phyloP scores from a whole-genome alignment of 92 coral and sea anemone genomes.

The Phenganax stokvisi region DNA sequence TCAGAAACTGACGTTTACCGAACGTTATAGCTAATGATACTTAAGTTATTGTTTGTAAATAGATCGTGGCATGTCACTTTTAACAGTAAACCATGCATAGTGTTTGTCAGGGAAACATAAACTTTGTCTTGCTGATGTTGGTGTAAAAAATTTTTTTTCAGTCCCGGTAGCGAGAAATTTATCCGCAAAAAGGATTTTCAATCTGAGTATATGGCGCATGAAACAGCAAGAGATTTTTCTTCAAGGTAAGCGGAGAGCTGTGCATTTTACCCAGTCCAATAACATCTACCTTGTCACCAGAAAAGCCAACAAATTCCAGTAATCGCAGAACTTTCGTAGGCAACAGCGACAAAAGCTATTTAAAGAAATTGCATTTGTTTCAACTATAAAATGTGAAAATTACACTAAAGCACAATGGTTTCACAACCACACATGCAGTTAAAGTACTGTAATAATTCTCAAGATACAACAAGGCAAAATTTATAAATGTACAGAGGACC shows the following conservation, averaged over 20 bases:
- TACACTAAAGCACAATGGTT: not conserved
- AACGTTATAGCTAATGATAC: not conserved
- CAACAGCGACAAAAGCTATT: slow-evolving; percentile 70
- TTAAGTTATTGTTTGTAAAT: not conserved
- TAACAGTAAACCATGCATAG: not conserved
- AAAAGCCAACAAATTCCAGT: slow-evolving; percentile 92
- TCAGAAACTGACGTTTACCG: not conserved
- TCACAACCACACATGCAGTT: no score
- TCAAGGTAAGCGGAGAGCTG: no score
- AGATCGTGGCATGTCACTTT: not conserved
- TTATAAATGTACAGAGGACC: no score
- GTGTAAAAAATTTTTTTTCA: no score
- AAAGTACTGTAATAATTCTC: no score
- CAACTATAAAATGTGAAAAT: not conserved
- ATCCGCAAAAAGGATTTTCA: no score
- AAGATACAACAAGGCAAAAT: no score
- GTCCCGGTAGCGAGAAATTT: no score
- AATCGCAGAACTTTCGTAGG: slow-evolving; percentile 79
- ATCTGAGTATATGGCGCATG: no score
- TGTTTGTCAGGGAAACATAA: no score
- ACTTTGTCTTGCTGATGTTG: no score
- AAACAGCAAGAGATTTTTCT: no score
- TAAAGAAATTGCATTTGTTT: not conserved
- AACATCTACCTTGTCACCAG: slow-evolving; percentile 84
- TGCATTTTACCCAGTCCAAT: slow-evolving; percentile 6